phyloP scores from a whole-genome alignment of 2,888 invertebrate genomes.

The Spodoptera littoralis region DNA sequence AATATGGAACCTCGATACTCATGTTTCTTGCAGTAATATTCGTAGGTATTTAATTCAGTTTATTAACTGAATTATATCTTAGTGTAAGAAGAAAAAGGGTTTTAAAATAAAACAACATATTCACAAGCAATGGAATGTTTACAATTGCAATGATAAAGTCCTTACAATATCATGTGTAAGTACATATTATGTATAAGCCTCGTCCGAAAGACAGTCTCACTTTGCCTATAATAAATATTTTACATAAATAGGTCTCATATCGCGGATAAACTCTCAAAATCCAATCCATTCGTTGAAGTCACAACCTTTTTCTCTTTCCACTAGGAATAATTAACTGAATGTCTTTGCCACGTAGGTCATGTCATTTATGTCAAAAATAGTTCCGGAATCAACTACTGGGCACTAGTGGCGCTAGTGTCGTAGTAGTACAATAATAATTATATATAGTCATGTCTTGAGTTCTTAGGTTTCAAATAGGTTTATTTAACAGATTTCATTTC shows the following conservation, averaged over 20 bases:
- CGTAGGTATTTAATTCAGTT: too few relatives aligned
- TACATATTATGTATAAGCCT: conserved; percentile 69
- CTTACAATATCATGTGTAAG: conserved; percentile 76
- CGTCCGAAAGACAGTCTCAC: conserved; percentile 69
- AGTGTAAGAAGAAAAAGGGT: neutral
- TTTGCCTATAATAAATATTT: conserved; percentile 58
- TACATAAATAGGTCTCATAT: conserved; percentile 21
- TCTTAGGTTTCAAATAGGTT: too few relatives aligned
- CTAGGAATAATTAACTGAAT: conserved; percentile 31
- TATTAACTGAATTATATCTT: too few relatives aligned
- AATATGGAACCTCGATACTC: too few relatives aligned
- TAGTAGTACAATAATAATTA: too few relatives aligned
- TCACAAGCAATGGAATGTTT: conserved; percentile 88
- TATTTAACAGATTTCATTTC: neutral
- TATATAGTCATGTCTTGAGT: too few relatives aligned
- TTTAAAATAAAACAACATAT: conserved; percentile 75
- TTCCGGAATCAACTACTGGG: neutral
- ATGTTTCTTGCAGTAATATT: too few relatives aligned
- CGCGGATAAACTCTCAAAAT: conserved; percentile 58
- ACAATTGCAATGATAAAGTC: conserved; percentile 83
- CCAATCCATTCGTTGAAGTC: conserved; percentile 66
- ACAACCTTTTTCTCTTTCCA: conserved; percentile 50
- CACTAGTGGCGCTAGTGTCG: neutral
- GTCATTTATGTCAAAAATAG: conserved; percentile 29
- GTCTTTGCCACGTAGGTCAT: conserved; percentile 17